These are phyloP conservation scores for Antigone vipio DNA, from an alignment of 2,113 vertebrate species.

Conservation along the genomic window DNA sequence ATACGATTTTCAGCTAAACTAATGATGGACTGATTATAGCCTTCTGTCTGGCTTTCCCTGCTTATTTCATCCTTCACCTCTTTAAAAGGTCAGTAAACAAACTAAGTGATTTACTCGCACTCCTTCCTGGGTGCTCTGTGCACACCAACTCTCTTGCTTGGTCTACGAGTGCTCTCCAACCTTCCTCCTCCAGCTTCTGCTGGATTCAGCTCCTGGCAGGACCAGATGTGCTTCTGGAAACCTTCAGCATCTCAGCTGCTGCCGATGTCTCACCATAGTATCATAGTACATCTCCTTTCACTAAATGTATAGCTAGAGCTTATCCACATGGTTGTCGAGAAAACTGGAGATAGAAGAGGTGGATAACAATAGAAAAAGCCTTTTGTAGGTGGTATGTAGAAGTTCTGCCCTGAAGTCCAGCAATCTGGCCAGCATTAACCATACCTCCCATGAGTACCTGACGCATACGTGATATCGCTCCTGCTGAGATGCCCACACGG, in stretches of 20 bases:
- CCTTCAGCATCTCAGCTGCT: not conserved
- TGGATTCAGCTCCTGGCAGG: not conserved
- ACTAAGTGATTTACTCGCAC: rapidly evolving
- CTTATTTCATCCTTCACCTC: not conserved
- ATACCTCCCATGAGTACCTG: not conserved
- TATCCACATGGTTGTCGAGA: not conserved
- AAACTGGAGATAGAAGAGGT: not conserved
- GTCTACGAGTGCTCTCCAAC: not conserved
- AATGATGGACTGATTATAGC: not conserved
- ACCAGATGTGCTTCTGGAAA: not conserved
- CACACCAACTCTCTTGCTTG: not conserved
- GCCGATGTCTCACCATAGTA: not conserved
- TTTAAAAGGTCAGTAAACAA: not conserved
- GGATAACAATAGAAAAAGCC: not conserved
- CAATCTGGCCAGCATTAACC: not conserved
- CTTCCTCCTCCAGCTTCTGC: not conserved
- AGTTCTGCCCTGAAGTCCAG: not conserved
- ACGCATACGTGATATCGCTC: rapidly evolving
- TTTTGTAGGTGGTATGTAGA: not conserved
- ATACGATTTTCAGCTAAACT: not conserved
- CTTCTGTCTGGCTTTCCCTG: not conserved
- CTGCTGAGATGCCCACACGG: rapidly evolving
- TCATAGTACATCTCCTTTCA: not conserved
- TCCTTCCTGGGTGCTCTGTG: not conserved
- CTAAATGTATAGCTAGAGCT: not conserved